Conservation (phyloP, 2,797 vertebrate genomes). For the Arctocebus calabarensis region DNA sequence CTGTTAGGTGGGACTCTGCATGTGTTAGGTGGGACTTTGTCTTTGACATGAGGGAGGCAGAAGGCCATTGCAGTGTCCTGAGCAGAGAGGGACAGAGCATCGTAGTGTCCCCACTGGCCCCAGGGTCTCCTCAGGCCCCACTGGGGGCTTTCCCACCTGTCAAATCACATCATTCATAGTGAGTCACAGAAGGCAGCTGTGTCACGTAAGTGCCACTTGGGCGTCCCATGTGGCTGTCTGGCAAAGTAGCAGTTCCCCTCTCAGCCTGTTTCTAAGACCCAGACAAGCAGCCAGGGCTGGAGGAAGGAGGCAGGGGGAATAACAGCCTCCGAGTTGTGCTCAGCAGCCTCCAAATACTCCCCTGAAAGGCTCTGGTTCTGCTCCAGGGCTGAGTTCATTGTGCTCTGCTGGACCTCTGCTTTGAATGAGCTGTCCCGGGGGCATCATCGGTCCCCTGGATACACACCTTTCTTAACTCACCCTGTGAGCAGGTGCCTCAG, state of each 20-base stretch:
- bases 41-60: neutral
- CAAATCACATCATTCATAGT: neutral
- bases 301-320: neutral
- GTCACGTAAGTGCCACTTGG: neutral
- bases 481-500: neutral
- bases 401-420: neutral
- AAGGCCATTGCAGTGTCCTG: neutral
- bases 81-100: neutral
- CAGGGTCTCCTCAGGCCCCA: neutral
- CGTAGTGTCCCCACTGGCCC: no score
- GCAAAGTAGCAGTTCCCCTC: neutral
- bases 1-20: neutral
- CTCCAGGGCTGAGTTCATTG: rapidly evolving
- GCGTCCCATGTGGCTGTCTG: neutral
- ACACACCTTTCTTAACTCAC: neutral
- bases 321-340: neutral
- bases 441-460: neutral
- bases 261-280: neutral
- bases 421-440: neutral
- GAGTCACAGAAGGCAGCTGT: neutral
- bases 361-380: neutral
- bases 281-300: neutral
- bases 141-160: neutral
- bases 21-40: neutral
- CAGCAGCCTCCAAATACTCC: neutral